These are phyloP conservation scores for Amphimallon solstitiale DNA, from an alignment of 2,888 invertebrate species.

Conservation along the genomic window DNA sequence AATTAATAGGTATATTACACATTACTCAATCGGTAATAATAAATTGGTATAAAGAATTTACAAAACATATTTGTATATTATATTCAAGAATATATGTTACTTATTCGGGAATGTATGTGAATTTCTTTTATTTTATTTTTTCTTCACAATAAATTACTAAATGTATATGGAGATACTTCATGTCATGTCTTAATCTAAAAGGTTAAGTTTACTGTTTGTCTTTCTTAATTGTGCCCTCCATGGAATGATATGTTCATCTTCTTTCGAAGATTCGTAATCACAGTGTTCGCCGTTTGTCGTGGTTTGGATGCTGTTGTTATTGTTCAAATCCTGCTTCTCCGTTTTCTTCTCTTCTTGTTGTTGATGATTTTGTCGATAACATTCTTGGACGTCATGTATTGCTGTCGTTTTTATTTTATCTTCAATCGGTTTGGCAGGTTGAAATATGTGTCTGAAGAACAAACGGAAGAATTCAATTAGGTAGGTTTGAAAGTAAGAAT, in stretches of 20 bases:
- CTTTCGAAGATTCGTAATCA: slow-evolving; percentile 42
- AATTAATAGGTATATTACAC: too few relatives aligned
- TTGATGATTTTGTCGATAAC: slow-evolving; percentile 62
- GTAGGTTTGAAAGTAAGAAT: too few relatives aligned
- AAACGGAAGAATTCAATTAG: too few relatives aligned
- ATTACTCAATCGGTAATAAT: too few relatives aligned
- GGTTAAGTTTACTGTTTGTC: slow-evolving; percentile 88
- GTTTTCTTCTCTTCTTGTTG: slow-evolving; percentile 51
- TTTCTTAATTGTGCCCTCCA: slow-evolving; percentile 91
- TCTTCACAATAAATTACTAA: slow-evolving; percentile 22
- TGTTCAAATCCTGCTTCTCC: slow-evolving; percentile 56
- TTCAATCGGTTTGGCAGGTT: slow-evolving; percentile 67
- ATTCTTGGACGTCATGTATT: slow-evolving; percentile 58
- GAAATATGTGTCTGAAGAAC: slow-evolving; percentile 19
- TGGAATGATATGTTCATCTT: slow-evolving; percentile 73
- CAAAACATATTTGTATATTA: too few relatives aligned
- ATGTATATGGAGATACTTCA: too few relatives aligned
- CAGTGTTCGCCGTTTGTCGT: slow-evolving; percentile 46
- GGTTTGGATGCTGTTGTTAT: slow-evolving; percentile 60
- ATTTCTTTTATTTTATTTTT: neutral
- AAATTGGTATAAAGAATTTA: too few relatives aligned
- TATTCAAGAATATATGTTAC: neutral
- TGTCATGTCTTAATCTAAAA: slow-evolving; percentile 74
- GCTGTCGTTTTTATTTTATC: slow-evolving; percentile 52
- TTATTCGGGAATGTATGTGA: neutral